These are phyloP conservation scores for Galaxea fascicularis DNA, from an alignment of 92 coral and sea anemone genomes.

Conservation along the genomic window DNA sequence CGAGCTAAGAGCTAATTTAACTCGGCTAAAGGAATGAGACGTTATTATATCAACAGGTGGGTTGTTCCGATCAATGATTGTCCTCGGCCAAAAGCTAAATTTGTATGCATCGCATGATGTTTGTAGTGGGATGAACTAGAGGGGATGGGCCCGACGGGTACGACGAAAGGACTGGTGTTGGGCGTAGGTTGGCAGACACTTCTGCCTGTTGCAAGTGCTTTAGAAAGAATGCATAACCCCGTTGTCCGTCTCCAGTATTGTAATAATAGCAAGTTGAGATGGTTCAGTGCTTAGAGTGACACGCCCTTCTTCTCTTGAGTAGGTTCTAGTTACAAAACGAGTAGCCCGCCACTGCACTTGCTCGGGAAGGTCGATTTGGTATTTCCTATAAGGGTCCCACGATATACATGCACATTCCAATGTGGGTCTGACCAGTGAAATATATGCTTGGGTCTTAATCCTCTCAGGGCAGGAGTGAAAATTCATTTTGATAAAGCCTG, in stretches of 20 bases:
- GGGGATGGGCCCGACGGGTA: neutral
- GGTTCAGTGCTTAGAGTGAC: neutral
- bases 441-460: too few species aligned
- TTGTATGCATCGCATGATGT: neutral
- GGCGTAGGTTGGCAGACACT: neutral
- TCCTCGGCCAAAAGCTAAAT: neutral
- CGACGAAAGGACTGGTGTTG: neutral
- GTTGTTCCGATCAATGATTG: neutral
- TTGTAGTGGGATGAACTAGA: neutral
- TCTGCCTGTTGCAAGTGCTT: neutral
- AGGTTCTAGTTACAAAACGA: neutral
- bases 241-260: neutral
- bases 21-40: neutral
- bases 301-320: neutral
- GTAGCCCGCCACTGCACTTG: neutral
- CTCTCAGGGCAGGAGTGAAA: too few species aligned
- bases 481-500: too few species aligned
- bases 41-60: neutral
- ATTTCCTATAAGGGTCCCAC: slow-evolving; percentile 8
- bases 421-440: neutral
- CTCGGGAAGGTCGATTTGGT: neutral
- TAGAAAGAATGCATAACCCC: neutral
- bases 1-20: neutral
- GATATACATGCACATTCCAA: neutral
- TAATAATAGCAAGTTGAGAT: neutral